Percentiles rank a stretch among this genome's conserved stretches.
Evolutionary conservation across 2,888 invertebrate species (phyloP).

Genomic region (Lycia hirtaria): DNA sequence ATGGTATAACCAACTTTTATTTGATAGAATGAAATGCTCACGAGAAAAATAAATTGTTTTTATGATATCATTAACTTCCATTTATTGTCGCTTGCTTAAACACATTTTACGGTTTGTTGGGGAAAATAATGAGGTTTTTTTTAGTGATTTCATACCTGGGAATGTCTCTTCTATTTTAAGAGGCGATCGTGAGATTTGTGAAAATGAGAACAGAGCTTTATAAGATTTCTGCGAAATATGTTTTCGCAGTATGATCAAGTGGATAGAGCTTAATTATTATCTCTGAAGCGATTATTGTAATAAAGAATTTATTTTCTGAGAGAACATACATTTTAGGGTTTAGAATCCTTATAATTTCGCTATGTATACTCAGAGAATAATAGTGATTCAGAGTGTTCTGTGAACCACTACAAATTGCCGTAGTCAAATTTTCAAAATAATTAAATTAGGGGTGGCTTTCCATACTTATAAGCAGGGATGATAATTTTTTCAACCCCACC

Average conservation of each 20-base stretch:
- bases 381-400: too few relatives aligned
- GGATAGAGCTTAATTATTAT: not conserved
- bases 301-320: too few relatives aligned
- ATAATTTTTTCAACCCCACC: too few relatives aligned
- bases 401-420: too few relatives aligned
- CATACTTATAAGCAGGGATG: too few relatives aligned
- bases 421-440: too few relatives aligned
- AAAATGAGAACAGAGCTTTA: not conserved
- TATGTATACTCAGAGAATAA: too few relatives aligned
- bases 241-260: not conserved
- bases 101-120: conserved; percentile 49
- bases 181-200: conserved; percentile 1
- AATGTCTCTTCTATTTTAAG: not conserved
- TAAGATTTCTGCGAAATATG: not conserved
- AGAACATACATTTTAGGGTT: too few relatives aligned
- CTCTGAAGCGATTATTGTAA: not conserved
- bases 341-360: too few relatives aligned
- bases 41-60: conserved; percentile 54
- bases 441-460: too few relatives aligned
- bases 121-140: conserved; percentile 30
- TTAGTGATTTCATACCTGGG: conserved; percentile 17
- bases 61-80: conserved; percentile 57
- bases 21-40: conserved; percentile 46
- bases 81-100: conserved; percentile 55
- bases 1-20: conserved; percentile 42